Evolutionary conservation across 2,113 vertebrate genomes (phyloP).

Genomic region (Ammodytes dubius): DNA sequence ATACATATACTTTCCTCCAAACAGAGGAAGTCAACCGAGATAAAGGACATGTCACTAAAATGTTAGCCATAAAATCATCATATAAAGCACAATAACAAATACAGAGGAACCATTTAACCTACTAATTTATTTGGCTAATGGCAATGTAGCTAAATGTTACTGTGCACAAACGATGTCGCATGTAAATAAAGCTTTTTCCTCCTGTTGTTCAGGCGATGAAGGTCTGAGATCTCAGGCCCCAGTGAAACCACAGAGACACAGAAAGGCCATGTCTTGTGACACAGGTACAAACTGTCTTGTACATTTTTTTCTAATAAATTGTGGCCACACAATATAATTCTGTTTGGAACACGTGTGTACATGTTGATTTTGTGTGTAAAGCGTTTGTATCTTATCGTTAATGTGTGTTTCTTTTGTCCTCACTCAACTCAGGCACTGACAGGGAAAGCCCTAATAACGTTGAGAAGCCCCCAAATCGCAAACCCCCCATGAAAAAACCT

Average conservation of each 20-base stretch:
- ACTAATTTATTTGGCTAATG: too few species aligned
- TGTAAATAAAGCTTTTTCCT: neutral
- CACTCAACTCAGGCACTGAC: constrained; percentile 79
- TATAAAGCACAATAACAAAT: neutral
- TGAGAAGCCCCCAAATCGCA: constrained; percentile 84
- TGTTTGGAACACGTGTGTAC: constrained; percentile 8
- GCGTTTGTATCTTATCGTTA: constrained; percentile 65
- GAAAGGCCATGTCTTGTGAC: constrained; percentile 83
- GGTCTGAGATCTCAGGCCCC: constrained; percentile 76
- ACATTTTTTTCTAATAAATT: neutral
- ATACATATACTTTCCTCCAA: neutral
- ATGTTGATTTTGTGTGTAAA: constrained; percentile 43
- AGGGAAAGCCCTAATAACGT: constrained; percentile 82
- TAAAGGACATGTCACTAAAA: neutral
- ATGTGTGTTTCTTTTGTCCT: constrained; percentile 68
- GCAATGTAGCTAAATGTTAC: too few species aligned
- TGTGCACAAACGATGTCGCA: too few species aligned
- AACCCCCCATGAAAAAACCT: constrained; percentile 86
- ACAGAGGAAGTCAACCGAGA: neutral
- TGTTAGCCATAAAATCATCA: neutral
- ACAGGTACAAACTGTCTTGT: constrained; percentile 66
- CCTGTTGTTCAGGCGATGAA: constrained; percentile 74
- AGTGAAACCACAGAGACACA: constrained; percentile 81
- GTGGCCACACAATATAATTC: neutral
- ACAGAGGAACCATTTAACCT: too few species aligned